These are phyloP conservation scores for Epinephelus lanceolatus DNA, from an alignment of 2,113 vertebrate species.

Conservation along the genomic window DNA sequence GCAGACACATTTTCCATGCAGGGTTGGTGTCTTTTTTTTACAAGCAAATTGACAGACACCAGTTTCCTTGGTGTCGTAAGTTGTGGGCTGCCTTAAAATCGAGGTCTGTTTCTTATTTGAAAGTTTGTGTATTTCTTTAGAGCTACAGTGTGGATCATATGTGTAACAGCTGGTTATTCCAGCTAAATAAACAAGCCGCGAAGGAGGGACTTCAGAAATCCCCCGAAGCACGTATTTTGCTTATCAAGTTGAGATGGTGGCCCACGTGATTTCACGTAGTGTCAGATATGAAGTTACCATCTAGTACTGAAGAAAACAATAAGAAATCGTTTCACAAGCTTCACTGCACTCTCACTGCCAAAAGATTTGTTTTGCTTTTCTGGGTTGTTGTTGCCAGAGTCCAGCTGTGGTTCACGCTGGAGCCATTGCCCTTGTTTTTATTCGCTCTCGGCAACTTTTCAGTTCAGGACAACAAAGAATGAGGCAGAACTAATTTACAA, in stretches of 20 bases:
- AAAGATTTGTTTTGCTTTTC: not conserved
- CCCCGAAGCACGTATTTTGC: not conserved
- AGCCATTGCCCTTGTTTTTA: conserved; percentile 17
- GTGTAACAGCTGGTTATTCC: conserved; percentile 20
- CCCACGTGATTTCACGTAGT: not conserved
- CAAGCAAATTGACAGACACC: not conserved
- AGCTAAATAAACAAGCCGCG: conserved; percentile 43
- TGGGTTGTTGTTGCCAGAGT: conserved; percentile 20
- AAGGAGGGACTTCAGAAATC: conserved; percentile 15
- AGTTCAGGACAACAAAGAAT: not conserved
- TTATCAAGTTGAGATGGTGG: not conserved
- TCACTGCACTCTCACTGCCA: not conserved
- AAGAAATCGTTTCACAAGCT: not conserved
- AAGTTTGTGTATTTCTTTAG: not conserved
- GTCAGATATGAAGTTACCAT: not conserved
- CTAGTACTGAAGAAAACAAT: not conserved
- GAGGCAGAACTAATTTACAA: not conserved
- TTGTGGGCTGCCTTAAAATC: not conserved
- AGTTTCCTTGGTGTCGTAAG: not conserved
- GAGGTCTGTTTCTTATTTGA: not conserved
- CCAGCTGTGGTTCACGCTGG: conserved; percentile 32
- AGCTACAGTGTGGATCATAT: not conserved
- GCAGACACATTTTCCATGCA: not conserved
- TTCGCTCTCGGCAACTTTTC: not conserved
- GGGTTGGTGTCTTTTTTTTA: not conserved